Base-by-base conservation (phyloP, 2,113 vertebrate genomes). In the Anas platyrhynchos region DNA sequence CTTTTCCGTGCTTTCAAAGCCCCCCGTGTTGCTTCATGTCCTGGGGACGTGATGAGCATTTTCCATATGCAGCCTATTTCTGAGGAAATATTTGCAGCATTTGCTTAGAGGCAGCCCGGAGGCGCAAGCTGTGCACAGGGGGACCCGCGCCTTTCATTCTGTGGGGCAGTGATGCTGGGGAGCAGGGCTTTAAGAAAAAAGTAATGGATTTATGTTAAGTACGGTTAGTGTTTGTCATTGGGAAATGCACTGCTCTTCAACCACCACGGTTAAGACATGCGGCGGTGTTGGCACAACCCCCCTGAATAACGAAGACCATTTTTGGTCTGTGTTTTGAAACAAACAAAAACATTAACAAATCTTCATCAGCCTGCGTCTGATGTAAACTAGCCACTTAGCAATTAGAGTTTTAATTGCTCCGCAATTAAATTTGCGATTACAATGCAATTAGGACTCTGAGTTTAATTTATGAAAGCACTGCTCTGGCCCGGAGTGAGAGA, bases 381-480 rank as follows among this genome's bases (percentile, higher is more conserved):
- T 79, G 48, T 79, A 50, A 34, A 50, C 29, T 36, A 65, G 66
- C 62, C 46, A 29, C 75, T 72, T 46, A 25, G 46, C 81, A 91
- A 91, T 91, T 89, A 27, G 67, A 86, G 48, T 61, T 92, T 63
- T 69, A 91, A 91, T 92, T 86, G 80, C 65, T 22, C 34, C 2
- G 1, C 86, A 69, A 66, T 94, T 91, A 50, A 63, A 74, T 75
- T 75, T 75, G 36, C 62, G 15, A 18, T 55, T 48, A 32, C 61
- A 44, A 21, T 52, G 62, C 58, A 65, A 89, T 95, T 89, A 82
- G 58, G 38, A 12, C 0, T 0, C 1, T 1, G 69, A 26, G 78
- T 73, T 91, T 76, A 68, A 87, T 82, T 79, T 65, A 62, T 32
- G 54, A 26, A 65, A 41, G 46, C 0, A 0, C 16, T 31, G 52